A percentile compares a stretch with the other conserved stretches of the same genome.
Evolutionary conservation across 2,797 vertebrate genomes (phyloP).

Genomic region (Kryptolebias ocellatus): DNA sequence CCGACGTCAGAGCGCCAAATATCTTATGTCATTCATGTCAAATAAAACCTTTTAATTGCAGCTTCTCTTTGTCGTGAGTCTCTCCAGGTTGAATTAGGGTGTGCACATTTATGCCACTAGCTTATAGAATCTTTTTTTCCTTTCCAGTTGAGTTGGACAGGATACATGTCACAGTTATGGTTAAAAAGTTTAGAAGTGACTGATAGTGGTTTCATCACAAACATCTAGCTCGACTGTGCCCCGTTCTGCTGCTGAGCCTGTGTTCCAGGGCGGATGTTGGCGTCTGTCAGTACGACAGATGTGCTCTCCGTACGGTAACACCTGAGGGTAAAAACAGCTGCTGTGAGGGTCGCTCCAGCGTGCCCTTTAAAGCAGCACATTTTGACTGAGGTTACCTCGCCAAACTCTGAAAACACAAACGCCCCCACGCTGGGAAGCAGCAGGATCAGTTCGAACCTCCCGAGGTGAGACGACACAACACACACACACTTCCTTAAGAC

Average conservation of each 20-base stretch:
- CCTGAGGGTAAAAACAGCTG: slow-evolving; percentile 21
- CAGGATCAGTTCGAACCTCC: slow-evolving; percentile 23
- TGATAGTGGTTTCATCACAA: no score
- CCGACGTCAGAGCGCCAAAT: no score
- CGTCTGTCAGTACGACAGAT: slow-evolving; percentile 34
- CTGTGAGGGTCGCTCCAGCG: slow-evolving; percentile 43
- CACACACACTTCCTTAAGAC: slow-evolving; percentile 33
- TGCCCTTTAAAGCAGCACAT: slow-evolving; percentile 57
- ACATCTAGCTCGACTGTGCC: not conserved
- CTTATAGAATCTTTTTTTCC: no score
- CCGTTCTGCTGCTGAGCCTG: not conserved
- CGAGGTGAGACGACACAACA: slow-evolving; percentile 16
- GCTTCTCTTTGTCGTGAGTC: no score
- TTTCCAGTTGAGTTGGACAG: no score
- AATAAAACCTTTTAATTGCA: no score
- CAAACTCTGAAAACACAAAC: not conserved
- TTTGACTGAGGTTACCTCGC: slow-evolving; percentile 34
- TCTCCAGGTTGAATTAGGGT: no score
- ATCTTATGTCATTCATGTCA: no score
- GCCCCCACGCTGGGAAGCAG: slow-evolving; percentile 5
- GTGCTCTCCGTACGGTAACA: slow-evolving; percentile 17
- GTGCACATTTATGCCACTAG: no score
- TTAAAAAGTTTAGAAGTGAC: no score
- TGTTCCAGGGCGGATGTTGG: not conserved
- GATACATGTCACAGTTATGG: no score